Conservation (phyloP, 2,888 invertebrate genomes). For the Tiphia femorata region DNA sequence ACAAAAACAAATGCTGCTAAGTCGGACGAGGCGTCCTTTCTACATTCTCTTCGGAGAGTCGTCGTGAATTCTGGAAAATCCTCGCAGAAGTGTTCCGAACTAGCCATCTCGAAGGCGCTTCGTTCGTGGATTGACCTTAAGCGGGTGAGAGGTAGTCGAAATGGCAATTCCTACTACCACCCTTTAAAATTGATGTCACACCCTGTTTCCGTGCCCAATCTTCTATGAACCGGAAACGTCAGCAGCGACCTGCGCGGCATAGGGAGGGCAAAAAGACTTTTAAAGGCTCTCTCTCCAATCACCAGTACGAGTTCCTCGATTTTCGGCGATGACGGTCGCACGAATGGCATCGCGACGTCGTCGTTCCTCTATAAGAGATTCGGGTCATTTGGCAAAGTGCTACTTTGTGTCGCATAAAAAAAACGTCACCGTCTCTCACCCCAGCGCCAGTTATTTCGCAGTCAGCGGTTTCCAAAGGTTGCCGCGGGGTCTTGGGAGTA, state of each 20-base stretch:
- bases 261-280: slow-evolving; percentile 14
- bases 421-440: slow-evolving; percentile 56
- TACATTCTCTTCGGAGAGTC: too few relatives aligned
- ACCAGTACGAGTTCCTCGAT: slow-evolving; percentile 3
- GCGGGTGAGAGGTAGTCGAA: not conserved
- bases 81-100: too few relatives aligned
- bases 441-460: slow-evolving; percentile 52
- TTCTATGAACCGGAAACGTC: too few relatives aligned
- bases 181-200: slow-evolving; percentile 42
- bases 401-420: slow-evolving; percentile 67
- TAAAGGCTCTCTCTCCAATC: slow-evolving; percentile 22
- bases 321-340: slow-evolving; percentile 21
- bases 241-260: too few relatives aligned
- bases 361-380: slow-evolving; percentile 59
- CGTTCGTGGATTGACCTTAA: too few relatives aligned
- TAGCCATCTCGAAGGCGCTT: too few relatives aligned
- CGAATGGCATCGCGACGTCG: slow-evolving; percentile 40
- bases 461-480: slow-evolving; percentile 59
- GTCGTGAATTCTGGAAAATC: too few relatives aligned
- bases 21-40: too few relatives aligned
- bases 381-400: slow-evolving; percentile 69
- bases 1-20: too few relatives aligned
- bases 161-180: slow-evolving; percentile 16
- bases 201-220: too few relatives aligned
- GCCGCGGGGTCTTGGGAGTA: slow-evolving; percentile 1